phyloP scores from a whole-genome alignment of 1,140 invertebrate species.

The Diuraphis noxia region DNA sequence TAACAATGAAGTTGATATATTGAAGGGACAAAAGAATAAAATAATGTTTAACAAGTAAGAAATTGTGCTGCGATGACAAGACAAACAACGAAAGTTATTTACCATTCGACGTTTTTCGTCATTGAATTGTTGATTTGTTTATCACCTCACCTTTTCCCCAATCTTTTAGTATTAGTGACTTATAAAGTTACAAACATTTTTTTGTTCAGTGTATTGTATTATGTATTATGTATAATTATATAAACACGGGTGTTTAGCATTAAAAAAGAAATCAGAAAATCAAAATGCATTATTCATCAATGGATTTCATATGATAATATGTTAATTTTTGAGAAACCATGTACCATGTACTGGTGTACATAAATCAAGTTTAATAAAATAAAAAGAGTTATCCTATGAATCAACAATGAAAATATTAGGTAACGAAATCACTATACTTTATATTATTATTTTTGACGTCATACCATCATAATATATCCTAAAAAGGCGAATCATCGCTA shows the following conservation, averaged over 20 bases:
- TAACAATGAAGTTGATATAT: background rate
- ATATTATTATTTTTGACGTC: background rate
- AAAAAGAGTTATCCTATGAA: background rate
- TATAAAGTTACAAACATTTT: background rate
- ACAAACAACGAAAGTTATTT: background rate
- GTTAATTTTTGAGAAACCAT: background rate
- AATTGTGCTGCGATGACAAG: background rate
- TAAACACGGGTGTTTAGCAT: background rate
- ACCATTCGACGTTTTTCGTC: background rate
- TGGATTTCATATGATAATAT: background rate
- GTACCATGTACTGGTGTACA: background rate
- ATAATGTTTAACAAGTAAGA: background rate
- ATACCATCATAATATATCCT: background rate
- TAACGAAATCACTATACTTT: no score
- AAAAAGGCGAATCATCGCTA: background rate
- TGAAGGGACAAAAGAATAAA: background rate
- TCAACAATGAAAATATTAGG: background rate
- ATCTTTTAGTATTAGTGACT: background rate
- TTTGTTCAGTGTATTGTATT: background rate
- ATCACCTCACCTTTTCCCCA: background rate
- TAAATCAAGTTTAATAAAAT: slow-evolving; percentile 12
- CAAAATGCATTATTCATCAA: background rate
- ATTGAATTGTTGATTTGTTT: background rate
- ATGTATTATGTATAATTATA: no score
- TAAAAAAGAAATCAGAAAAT: background rate